phyloP scores from a whole-genome alignment of 1,140 invertebrate genomes.

The Pogonus chalceus region DNA sequence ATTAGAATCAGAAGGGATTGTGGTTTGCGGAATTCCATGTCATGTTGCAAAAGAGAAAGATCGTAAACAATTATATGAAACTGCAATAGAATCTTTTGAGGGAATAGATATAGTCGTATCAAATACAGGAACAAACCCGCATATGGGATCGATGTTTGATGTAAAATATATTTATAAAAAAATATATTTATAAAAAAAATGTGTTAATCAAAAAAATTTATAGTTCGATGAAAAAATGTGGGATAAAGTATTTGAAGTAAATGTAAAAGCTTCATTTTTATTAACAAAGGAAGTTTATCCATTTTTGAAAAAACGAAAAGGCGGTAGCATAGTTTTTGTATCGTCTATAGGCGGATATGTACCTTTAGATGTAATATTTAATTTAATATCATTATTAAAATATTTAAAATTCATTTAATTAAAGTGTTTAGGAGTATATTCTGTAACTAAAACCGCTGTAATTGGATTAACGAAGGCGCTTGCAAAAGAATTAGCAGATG shows the following conservation, averaged over 20 bases:
- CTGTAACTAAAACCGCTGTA: constrained; percentile 88
- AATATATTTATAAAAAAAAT: too few relatives aligned
- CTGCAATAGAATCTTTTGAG: constrained; percentile 70
- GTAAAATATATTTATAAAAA: constrained; percentile 44
- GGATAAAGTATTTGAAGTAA: constrained; percentile 95
- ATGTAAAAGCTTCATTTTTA: constrained; percentile 84
- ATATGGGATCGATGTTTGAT: constrained; percentile 66
- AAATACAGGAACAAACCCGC: constrained; percentile 89
- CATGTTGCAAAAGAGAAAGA: constrained; percentile 77
- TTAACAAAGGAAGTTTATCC: constrained; percentile 82
- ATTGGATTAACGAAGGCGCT: constrained; percentile 79
- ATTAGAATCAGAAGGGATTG: constrained; percentile 52
- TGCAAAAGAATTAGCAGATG: constrained; percentile 55
- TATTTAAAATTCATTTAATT: constrained; percentile 17
- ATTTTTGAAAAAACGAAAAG: constrained; percentile 63
- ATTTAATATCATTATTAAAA: too few relatives aligned
- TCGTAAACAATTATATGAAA: constrained; percentile 63
- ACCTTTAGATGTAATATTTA: constrained; percentile 60
- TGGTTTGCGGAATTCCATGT: constrained; percentile 68
- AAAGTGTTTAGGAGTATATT: constrained; percentile 81
- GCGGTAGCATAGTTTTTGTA: constrained; percentile 74
- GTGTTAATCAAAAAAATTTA: constrained; percentile 24
- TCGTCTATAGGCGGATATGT: constrained; percentile 87
- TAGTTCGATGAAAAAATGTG: constrained; percentile 70
- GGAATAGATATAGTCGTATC: constrained; percentile 89